Evolutionary conservation across 2,113 vertebrate species (phyloP), one percentile per base, ranked within the genome.

Genomic region (Murina feae): DNA sequence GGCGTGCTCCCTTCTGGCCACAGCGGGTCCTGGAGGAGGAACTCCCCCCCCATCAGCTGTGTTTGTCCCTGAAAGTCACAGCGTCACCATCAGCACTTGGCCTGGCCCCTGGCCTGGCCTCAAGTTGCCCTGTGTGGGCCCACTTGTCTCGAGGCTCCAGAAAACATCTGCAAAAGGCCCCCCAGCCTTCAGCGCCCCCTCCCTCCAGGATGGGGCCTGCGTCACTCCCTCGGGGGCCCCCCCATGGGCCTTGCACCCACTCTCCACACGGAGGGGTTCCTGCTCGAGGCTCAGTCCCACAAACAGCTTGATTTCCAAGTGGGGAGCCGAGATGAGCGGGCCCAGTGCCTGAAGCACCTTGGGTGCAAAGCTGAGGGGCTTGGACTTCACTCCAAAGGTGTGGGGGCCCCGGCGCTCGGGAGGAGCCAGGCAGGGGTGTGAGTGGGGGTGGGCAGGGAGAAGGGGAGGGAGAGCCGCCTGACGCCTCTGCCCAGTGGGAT

Each of bases 281-380:
- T 25, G 12, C 39, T 42, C 8, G 14, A 0, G 39, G 4, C 60
- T n/a, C 7, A 0, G 4, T 35, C 66, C 55, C 71, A 79, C 20
- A 32, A 32, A 37, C 5, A 39, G 25, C 53, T 80, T 16, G 5
- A 9, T 53, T 68, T 89, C 65, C 1, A 13, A 55, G 71, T 58
- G 55, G 9, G 4, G 0, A 0, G 47, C 55, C 3, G 68, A 23
- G n/a, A 4, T 0, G 12, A 35, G 28, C 5, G 1, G 13, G 30
- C 4, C 2, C 37, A 2, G 49, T 1, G 4, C 47, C 28, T 12
- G 23, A 51, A 72, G 55, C 2, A 6, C 6, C 63, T 30, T 20
- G 0, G 5, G 21, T 5, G 21, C 4, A 4, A 68, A 9, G 20
- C 1, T 4, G 23, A 30, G 85, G 79, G 16, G 44, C 17, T 7